Base-by-base conservation (phyloP, 2,113 vertebrate genomes). In the Nothocercus julius region DNA sequence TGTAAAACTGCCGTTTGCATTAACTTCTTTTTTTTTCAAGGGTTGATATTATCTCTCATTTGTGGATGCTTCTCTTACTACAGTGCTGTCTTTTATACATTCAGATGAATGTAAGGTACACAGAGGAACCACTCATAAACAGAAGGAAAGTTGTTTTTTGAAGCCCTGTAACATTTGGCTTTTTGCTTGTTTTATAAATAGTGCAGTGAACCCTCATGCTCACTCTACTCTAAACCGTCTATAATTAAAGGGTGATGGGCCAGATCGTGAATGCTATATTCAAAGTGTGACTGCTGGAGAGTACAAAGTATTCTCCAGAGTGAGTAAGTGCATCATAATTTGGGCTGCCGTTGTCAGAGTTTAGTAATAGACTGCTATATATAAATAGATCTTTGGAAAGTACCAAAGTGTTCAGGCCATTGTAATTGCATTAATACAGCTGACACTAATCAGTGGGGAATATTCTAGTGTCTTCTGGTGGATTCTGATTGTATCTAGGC, bases 381-480 rank as follows among this genome's bases (percentile, higher is more conserved):
- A 92, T 94, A 96, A 97, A 96, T 90, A 96, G 83, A 90, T 86
- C 90, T 84, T 94, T 93, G 94, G 95, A 97, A 97, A 96, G 96
- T 82, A 96, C 93, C 90, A 82, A 79, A 96, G 92, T 89, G 32
- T 94, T 96, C 74, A 75, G 94, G 66, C 53, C 62, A 87, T 87
- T 90, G 36, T 93, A 92, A 94, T 93, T 96, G 81, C 81, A 85
- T 93, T 93, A 90, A 93, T 95, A 94, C 28, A 90, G 77, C 74
- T 80, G 70, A 79, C 74, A 77, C 66, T 87, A 87, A 92, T 93
- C 88, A 58, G 49, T 47, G 30, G 83, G 86, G 88, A 96, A 89
- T 93, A 96, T 66, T 92, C 77, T 2, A 0, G 18, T 5, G 3
- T 69, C 44, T 93, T 94, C 83, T 2, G 1, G 73, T 90, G 84